Conservation (phyloP, 1,140 invertebrate species). For the Venturia canescens region DNA sequence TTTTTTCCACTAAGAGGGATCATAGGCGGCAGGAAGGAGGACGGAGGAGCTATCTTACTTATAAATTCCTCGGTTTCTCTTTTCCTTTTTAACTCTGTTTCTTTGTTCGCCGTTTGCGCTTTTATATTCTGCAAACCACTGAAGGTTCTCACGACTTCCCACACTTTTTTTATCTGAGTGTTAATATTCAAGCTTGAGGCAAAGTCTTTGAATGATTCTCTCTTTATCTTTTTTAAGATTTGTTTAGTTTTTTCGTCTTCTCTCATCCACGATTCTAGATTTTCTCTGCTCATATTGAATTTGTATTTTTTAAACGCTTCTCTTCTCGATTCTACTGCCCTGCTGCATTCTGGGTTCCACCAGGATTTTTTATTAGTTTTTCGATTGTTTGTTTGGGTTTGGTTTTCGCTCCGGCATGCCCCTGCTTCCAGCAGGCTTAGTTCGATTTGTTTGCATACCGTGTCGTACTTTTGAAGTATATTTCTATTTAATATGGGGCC, state of each 20-base stretch:
- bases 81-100: not conserved
- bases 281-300: not conserved
- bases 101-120: not conserved
- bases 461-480: not conserved
- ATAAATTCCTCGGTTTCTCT: not conserved
- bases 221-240: conserved; percentile 23
- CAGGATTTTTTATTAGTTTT: not conserved
- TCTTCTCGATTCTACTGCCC: conserved; percentile 14
- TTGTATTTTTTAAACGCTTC: not conserved
- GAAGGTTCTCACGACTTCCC: conserved; percentile 19
- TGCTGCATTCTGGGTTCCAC: conserved; percentile 42
- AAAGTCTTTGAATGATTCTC: conserved; percentile 27
- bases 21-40: not conserved
- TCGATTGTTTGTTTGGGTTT: not conserved
- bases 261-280: not conserved
- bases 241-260: conserved; percentile 25
- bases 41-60: conserved; percentile 16
- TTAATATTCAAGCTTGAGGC: not conserved
- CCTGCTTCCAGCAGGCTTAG: too few species aligned
- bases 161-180: not conserved
- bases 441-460: not conserved
- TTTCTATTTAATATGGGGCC: too few species aligned
- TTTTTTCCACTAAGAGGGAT: too few species aligned
- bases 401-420: too few species aligned
- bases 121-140: not conserved